Evolutionary conservation across 2,888 invertebrate species (phyloP), one percentile per base, ranked within the genome.

Genomic region (Argyresthia goedartella): DNA sequence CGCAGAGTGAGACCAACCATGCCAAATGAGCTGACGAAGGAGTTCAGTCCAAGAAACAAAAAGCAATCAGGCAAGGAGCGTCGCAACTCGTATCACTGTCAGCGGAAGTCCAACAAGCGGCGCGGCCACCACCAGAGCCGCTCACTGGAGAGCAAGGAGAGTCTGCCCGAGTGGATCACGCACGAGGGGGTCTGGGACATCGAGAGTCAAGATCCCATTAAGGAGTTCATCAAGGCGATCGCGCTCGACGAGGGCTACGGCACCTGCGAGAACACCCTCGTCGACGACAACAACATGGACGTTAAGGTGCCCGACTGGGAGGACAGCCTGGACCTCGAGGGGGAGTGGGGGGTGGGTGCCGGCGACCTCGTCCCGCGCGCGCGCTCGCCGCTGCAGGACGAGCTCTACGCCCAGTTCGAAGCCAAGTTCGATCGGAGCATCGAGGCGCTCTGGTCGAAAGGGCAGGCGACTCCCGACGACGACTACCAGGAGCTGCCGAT

Each of bases 361-460:
- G 81, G 79, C 25, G 76, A 76, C 53, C 50, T 73, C 6, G 66
- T 67, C 16, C 73, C 74, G 34, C n/a, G n/a, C n/a, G n/a, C n/a
- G n/a, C 69, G 68, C 52, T 67, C 76, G 41, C 82, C 82, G 13
- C 64, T 69, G 61, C 89, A 89, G 62, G 81, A 82, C 59, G 85
- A 89, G 63, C 73, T 86, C 53, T 87, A 90, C 60, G 90, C 89
- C 4, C 87, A 88, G 60, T 87, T 91, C 62, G 88, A 90, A 65
- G 91, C 92, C 8, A 92, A 92, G 73, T 92, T 92, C 69, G 89
- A 91, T 68, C 88, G 89, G 58, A 90, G 89, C 67, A 86, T 92
- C 57, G 91, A 91, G 70, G 91, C 91, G 42, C 75, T 92, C 54
- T 92, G 92, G 92, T 88, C 82, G 60, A n/a, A n/a, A n/a, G 76